A percentile compares a stretch with the other conserved stretches of the same genome.
Conservation (phyloP, 1,140 invertebrate species). For the Heliconius congener region DNA sequence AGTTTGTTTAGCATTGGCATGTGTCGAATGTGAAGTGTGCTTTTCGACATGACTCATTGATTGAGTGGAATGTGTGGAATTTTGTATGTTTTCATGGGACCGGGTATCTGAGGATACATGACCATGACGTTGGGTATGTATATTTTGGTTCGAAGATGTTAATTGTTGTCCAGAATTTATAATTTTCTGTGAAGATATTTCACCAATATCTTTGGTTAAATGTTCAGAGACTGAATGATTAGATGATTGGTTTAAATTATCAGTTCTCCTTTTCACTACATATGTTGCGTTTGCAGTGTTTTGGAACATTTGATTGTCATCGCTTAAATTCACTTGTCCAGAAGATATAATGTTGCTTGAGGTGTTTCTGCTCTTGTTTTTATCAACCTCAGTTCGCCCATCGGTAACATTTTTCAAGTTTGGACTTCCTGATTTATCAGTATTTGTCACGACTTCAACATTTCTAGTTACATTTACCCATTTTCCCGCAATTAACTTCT, state of each 20-base stretch:
- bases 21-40: constrained; percentile 15
- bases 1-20: constrained; percentile 24
- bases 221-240: constrained; percentile 37
- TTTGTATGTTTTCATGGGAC: constrained; percentile 28
- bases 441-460: constrained; percentile 60
- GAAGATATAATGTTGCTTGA: constrained; percentile 29
- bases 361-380: constrained; percentile 31
- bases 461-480: constrained; percentile 71
- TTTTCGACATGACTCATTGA: constrained; percentile 4
- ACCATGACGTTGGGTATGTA: constrained; percentile 35
- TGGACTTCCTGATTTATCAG: constrained; percentile 31
- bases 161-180: constrained; percentile 40
- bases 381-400: constrained; percentile 31
- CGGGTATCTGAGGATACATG: constrained; percentile 30
- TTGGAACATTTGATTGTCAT: constrained; percentile 35
- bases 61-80: constrained; percentile 3
- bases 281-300: constrained; percentile 47
- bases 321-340: constrained; percentile 24
- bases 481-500: constrained; percentile 72
- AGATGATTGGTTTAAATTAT: constrained; percentile 29
- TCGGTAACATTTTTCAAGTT: constrained; percentile 39
- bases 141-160: constrained; percentile 19
- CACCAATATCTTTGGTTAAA: constrained; percentile 23
- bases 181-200: constrained; percentile 36
- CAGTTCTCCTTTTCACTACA: constrained; percentile 38